phyloP scores from a whole-genome alignment of 37 sponge, comb jelly and placozoan species.

The Ephydatia muelleri region DNA sequence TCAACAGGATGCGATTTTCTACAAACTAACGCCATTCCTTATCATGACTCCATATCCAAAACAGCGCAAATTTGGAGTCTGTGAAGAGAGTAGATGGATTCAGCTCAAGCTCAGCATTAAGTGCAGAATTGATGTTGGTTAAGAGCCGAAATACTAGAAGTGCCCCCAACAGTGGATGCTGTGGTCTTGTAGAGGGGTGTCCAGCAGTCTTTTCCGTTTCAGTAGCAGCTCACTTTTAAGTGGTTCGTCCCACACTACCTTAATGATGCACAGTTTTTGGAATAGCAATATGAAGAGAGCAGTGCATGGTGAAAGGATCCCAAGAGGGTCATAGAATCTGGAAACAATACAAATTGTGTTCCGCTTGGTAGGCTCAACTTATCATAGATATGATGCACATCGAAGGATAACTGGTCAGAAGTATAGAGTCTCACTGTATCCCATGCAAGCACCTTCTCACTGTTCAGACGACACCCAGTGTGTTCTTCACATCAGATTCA shows the following conservation, averaged over 20 bases:
- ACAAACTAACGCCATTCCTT: slow-evolving; percentile 35
- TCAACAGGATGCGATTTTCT: slow-evolving; percentile 11
- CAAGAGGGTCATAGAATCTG: slow-evolving; percentile 5
- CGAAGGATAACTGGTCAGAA: too few relatives aligned
- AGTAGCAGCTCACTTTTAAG: background rate
- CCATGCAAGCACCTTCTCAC: too few relatives aligned
- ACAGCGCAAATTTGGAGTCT: slow-evolving; percentile 30
- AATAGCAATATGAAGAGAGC: background rate
- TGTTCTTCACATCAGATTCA: too few relatives aligned
- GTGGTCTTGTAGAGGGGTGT: background rate
- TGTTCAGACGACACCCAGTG: too few relatives aligned
- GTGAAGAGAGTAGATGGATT: slow-evolving; percentile 13
- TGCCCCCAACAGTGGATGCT: background rate
- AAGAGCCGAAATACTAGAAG: background rate
- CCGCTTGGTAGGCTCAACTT: background rate
- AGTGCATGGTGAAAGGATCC: background rate
- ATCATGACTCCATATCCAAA: slow-evolving; percentile 20
- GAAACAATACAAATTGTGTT: background rate
- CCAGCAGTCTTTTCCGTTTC: slow-evolving; percentile 4
- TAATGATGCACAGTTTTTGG: background rate
- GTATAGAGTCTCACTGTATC: too few relatives aligned
- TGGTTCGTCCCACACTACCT: slow-evolving; percentile 24
- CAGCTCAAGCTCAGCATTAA: too few relatives aligned
- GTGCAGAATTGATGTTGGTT: background rate
- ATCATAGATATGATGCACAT: too few relatives aligned